phyloP scores from a whole-genome alignment of 2,797 vertebrate genomes.

The Uromys caudimaculatus region DNA sequence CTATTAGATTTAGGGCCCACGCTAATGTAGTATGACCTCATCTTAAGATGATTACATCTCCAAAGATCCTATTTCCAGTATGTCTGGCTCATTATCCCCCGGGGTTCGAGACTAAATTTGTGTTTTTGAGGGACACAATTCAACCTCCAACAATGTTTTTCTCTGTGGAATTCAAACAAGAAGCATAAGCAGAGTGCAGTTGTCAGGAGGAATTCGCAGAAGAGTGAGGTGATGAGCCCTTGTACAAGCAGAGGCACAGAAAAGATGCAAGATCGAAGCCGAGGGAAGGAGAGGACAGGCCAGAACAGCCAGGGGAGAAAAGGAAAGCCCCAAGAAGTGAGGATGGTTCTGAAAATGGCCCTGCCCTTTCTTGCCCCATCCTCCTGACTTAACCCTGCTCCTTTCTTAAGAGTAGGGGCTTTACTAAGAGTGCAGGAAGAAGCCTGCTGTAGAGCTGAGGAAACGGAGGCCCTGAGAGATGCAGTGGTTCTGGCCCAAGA shows the following conservation, averaged over 20 bases:
- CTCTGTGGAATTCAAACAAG: neutral
- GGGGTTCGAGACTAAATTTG: neutral
- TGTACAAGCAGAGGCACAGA: neutral
- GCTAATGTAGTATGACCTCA: constrained; percentile 25
- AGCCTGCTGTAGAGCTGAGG: neutral
- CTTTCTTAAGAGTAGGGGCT: neutral
- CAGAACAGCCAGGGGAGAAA: neutral
- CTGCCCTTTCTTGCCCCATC: neutral
- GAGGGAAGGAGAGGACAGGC: neutral
- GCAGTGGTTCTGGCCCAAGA: neutral
- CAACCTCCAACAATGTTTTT: neutral
- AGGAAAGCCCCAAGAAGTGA: neutral
- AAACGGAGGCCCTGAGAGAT: neutral
- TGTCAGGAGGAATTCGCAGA: neutral
- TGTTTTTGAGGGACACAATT: neutral
- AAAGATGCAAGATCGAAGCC: neutral
- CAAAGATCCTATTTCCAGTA: constrained; percentile 33
- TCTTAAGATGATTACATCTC: constrained; percentile 9
- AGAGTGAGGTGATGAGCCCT: neutral
- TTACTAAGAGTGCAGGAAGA: neutral
- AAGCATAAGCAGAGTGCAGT: neutral
- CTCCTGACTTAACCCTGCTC: neutral
- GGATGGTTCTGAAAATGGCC: neutral
- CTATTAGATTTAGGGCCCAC: neutral
- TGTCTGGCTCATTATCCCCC: neutral